phyloP scores from a whole-genome alignment of 2,113 vertebrate species.

The Mobula birostris region DNA sequence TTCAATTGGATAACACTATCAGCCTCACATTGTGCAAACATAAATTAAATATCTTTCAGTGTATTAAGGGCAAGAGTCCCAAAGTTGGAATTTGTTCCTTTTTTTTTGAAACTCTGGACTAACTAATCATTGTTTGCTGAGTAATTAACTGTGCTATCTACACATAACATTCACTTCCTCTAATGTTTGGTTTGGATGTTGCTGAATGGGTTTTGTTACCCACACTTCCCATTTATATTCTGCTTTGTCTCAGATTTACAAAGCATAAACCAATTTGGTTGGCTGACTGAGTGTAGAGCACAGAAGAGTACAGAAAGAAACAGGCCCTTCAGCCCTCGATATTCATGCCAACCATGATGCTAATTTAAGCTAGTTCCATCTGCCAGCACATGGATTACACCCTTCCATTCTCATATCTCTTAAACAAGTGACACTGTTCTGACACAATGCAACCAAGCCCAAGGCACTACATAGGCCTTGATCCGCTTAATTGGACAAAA shows the following conservation, averaged over 20 bases:
- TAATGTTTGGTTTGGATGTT: neutral
- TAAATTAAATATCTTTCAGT: neutral
- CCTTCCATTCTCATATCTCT: no score
- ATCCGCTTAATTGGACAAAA: no score
- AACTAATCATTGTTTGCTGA: neutral
- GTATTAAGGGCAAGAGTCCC: neutral
- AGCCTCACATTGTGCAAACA: neutral
- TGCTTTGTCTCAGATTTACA: no score
- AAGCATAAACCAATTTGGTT: no score
- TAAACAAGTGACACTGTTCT: no score
- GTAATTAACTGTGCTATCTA: neutral
- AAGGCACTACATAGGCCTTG: no score
- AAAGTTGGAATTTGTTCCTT: neutral
- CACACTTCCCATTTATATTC: no score
- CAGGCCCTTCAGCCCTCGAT: no score
- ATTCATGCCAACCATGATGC: no score
- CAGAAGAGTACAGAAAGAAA: neutral
- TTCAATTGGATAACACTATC: neutral
- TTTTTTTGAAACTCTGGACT: neutral
- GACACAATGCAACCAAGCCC: no score
- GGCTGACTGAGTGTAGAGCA: neutral
- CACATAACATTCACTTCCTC: neutral
- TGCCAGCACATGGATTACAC: no score
- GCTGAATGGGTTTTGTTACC: neutral
- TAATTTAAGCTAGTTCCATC: no score